A percentile compares a stretch with the other conserved stretches of the same genome.
phyloP scores from a whole-genome alignment of 2,888 invertebrate species.

The Chrysomela aeneicollis region DNA sequence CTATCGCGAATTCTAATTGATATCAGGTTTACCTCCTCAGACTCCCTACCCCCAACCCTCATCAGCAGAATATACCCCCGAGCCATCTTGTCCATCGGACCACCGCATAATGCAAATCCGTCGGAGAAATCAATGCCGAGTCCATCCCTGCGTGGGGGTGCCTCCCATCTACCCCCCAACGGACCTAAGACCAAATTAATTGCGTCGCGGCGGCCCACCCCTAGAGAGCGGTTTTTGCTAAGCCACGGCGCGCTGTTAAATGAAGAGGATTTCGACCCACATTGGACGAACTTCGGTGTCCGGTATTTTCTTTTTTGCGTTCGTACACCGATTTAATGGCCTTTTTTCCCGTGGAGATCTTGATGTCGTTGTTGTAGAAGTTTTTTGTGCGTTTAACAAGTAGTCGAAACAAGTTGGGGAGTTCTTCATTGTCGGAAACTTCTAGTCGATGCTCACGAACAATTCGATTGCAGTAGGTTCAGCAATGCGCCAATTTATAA shows the following conservation, averaged over 20 bases:
- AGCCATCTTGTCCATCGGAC: not conserved
- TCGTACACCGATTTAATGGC: constrained; percentile 21
- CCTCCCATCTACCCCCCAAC: constrained; percentile 48
- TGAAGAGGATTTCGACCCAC: constrained; percentile 33
- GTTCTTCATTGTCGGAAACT: not conserved
- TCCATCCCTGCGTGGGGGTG: constrained; percentile 18
- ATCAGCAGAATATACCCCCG: too few relatives aligned
- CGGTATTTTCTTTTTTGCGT: constrained; percentile 27
- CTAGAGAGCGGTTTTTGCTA: constrained; percentile 45
- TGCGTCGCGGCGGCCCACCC: constrained; percentile 51
- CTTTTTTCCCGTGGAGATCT: constrained; percentile 20
- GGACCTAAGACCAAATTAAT: constrained; percentile 57
- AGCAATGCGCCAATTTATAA: too few relatives aligned
- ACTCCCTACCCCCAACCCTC: too few relatives aligned
- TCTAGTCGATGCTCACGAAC: not conserved
- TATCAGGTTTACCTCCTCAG: too few relatives aligned
- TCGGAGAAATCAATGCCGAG: constrained; percentile 6
- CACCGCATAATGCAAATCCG: not conserved
- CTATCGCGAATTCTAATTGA: too few relatives aligned
- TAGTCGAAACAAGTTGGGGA: not conserved
- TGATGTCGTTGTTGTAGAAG: not conserved
- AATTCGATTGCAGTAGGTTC: not conserved
- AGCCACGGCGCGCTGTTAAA: constrained; percentile 32
- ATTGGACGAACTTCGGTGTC: constrained; percentile 36
- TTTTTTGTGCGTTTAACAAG: not conserved